Evolutionary conservation across 2,888 invertebrate genomes (phyloP), one percentile per base, ranked within the genome.

Genomic region (Asteroscopus sphinx): DNA sequence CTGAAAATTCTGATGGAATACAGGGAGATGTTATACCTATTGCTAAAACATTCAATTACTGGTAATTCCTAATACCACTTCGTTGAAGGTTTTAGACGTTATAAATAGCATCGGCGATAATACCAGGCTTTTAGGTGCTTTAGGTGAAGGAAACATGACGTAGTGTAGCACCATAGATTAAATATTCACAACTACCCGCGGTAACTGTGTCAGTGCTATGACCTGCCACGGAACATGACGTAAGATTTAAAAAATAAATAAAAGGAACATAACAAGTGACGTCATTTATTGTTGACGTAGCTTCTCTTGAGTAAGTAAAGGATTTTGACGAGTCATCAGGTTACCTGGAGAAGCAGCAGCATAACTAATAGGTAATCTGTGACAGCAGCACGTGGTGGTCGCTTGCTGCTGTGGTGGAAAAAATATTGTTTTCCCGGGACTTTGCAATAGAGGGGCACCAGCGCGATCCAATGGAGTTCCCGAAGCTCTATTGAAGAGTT

Each of bases 121-220:
- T 48, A 60, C 48, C 51, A 73, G 59, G 33, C 36, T 35, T n/a
- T n/a, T n/a, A n/a, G n/a, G n/a, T n/a, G n/a, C n/a, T n/a, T 36
- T 37, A 35, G 32, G 39, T 49, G 55, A 70, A 53, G 45, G 45
- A 25, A 17, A 53, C 11, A 5, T 56, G 65, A 65, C 53, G 46
- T 53, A 35, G 35, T 7, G 12, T 21, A 52, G 42, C 48, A 56
- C 59, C 59, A 63, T 56, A 37, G 54, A 66, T 73, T 5, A 73
- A 73, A 73, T 74, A 73, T 73, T 73, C 57, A 73, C 41, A 13
- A 39, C 7, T 39, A 30, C n/a, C 25, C 32, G 17, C 48, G 16
- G 44, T 54, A 73, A 62, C 56, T 60, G 59, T 63, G 67, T 55
- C 70, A 70, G 32, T 36, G 25, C 15, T 49, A 54, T 62, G 61